Conservation (phyloP, 2,888 invertebrate species). For the Dendrolimus pini region DNA sequence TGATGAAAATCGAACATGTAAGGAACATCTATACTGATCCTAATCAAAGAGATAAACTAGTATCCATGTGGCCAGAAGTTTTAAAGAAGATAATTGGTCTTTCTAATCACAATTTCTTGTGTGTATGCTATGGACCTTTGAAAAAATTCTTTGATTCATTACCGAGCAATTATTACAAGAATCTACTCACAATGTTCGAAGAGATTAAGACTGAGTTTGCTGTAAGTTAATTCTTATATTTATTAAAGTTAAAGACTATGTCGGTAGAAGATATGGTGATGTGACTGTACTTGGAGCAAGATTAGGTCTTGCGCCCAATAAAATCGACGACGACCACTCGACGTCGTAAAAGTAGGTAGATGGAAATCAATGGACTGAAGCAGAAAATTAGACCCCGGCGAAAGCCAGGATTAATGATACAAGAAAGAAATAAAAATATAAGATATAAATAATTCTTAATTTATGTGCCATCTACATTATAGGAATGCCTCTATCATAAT, state of each 20-base stretch:
- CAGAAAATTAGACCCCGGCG: no score
- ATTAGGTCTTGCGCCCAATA: no score
- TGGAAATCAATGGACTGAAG: no score
- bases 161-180: conserved; percentile 73
- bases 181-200: conserved; percentile 68
- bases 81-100: conserved; percentile 78
- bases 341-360: no score
- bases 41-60: conserved; percentile 77
- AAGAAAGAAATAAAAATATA: no score
- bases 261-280: no score
- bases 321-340: no score
- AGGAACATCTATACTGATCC: conserved; percentile 80
- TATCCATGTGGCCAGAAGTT: conserved; percentile 79
- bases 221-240: conserved; percentile 29
- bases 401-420: no score
- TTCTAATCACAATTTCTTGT: conserved; percentile 81
- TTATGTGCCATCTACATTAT: no score
- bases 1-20: conserved; percentile 79
- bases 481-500: no score
- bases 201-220: conserved; percentile 78
- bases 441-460: no score
- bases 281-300: no score
- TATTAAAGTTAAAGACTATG: background rate
- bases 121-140: conserved; percentile 78
- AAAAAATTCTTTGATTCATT: conserved; percentile 77